A percentile compares a stretch with the other conserved stretches of the same genome.
Conservation (phyloP, 1,140 invertebrate species). For the Gerris buenoi region DNA sequence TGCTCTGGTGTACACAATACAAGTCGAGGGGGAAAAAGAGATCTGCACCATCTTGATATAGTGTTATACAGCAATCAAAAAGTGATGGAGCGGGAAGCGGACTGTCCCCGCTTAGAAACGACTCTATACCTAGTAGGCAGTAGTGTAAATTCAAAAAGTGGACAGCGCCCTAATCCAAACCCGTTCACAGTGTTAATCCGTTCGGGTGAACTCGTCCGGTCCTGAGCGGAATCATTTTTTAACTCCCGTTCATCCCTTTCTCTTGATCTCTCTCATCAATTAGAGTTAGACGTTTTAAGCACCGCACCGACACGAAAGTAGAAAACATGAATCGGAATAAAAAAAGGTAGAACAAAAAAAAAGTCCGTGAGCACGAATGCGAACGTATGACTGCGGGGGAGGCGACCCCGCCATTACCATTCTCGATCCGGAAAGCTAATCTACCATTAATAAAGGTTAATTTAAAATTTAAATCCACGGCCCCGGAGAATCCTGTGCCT, state of each 20-base stretch:
- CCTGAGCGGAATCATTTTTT: not conserved
- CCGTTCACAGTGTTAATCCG: not conserved
- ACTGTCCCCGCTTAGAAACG: not conserved
- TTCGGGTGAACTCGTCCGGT: not conserved
- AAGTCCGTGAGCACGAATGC: not conserved
- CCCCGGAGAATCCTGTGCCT: not conserved
- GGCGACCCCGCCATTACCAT: not conserved
- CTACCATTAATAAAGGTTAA: not conserved
- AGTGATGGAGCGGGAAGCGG: not conserved
- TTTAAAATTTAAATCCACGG: not conserved
- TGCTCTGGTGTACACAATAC: not conserved
- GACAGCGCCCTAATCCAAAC: not conserved
- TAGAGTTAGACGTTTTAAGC: not conserved
- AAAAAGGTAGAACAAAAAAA: too few species aligned
- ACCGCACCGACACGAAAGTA: not conserved
- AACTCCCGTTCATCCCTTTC: not conserved
- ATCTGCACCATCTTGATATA: not conserved
- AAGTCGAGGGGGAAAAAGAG: not conserved
- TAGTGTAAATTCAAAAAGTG: not conserved
- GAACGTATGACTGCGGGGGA: not conserved
- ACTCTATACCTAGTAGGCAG: not conserved
- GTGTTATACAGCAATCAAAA: not conserved
- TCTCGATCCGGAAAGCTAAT: not conserved
- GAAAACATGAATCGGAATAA: not conserved
- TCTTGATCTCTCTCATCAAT: not conserved